Evolutionary conservation across 2,113 vertebrate species (phyloP).

Genomic region (Crotophaga sulcirostris): DNA sequence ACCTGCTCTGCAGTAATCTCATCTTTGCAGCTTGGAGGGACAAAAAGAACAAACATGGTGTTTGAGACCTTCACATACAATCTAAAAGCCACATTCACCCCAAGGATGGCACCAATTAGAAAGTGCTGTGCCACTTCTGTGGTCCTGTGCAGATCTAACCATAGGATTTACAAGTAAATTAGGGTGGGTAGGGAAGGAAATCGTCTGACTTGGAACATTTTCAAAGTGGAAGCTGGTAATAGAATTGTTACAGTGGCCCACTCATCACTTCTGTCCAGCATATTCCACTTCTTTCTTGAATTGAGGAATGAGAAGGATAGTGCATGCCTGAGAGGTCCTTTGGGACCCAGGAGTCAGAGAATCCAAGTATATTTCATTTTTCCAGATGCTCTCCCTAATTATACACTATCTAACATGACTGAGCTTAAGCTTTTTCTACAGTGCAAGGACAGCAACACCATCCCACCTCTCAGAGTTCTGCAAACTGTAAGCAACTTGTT

Average conservation of each 20-base stretch:
- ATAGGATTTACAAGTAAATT: neutral
- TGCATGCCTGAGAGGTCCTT: neutral
- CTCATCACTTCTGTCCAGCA: neutral
- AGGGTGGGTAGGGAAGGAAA: neutral
- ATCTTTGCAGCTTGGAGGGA: neutral
- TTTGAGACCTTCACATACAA: neutral
- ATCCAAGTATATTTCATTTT: neutral
- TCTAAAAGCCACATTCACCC: neutral
- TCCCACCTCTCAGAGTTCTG: neutral
- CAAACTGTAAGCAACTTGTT: neutral
- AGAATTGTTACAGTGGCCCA: neutral
- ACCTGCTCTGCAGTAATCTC: neutral
- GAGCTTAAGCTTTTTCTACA: neutral
- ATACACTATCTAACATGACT: neutral
- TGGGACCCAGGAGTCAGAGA: neutral
- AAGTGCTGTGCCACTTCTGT: neutral
- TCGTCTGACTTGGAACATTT: neutral
- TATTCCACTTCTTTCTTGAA: neutral
- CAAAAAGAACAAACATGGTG: accelerated
- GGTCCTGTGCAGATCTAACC: neutral
- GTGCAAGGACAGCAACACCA: neutral
- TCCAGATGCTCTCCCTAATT: neutral
- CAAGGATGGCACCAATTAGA: neutral
- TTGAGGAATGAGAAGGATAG: neutral
- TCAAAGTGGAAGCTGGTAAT: neutral